phyloP scores from a whole-genome alignment of 2,888 invertebrate species.

The Siphonodentalium dalli region DNA sequence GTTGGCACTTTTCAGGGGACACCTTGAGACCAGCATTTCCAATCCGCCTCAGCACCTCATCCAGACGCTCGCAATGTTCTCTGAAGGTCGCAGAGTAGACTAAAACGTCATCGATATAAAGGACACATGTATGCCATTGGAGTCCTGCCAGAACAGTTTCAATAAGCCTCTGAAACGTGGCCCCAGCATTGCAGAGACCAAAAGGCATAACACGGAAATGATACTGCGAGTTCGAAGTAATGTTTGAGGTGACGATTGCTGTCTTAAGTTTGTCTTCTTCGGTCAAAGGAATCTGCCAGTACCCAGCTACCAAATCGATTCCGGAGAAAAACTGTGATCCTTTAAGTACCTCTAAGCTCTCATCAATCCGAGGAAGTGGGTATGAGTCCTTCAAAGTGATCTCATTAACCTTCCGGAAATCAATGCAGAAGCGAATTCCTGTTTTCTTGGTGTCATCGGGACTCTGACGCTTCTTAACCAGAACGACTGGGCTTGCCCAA shows the following conservation, averaged over 20 bases:
- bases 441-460: no score
- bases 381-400: no score
- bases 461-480: no score
- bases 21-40: constrained; percentile 21
- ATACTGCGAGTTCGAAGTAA: constrained; percentile 15
- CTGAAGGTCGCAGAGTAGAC: constrained; percentile 11
- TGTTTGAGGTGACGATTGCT: constrained; percentile 11
- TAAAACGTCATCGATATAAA: constrained; percentile 26
- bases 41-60: constrained; percentile 13
- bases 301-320: no score
- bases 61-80: constrained; percentile 12
- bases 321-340: no score
- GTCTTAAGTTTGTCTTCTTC: constrained; percentile 14
- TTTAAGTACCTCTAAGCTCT: no score
- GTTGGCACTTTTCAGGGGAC: constrained; percentile 22
- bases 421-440: no score
- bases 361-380: no score
- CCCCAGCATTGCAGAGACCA: constrained; percentile 17
- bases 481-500: no score
- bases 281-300: no score
- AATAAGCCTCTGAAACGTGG: constrained; percentile 28
- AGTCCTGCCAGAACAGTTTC: constrained; percentile 20
- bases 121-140: constrained; percentile 13
- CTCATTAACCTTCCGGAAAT: no score
- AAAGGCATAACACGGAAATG: constrained; percentile 27